These are phyloP conservation scores for Myrmecophaga tridactyla DNA, from an alignment of 2,113 vertebrate genomes.

Conservation along the genomic window DNA sequence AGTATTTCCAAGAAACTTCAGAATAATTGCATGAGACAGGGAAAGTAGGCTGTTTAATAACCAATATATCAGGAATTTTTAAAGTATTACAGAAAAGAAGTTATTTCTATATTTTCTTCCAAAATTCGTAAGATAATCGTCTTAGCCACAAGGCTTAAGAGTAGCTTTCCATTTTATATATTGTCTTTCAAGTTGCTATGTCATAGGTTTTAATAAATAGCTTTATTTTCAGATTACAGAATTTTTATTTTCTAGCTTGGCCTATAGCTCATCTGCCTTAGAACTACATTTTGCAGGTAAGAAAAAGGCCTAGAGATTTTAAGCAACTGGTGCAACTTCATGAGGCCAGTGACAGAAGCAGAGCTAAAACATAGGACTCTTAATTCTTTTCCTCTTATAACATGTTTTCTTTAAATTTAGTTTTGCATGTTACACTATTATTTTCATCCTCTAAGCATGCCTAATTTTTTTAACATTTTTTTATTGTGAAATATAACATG, in stretches of 20 bases:
- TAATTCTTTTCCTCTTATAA: background rate
- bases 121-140: constrained; percentile 20
- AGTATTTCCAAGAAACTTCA: background rate
- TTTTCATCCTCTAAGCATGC: background rate
- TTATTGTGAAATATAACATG: no score
- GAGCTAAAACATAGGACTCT: background rate
- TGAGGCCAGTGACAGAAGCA: background rate
- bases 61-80: background rate
- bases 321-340: background rate
- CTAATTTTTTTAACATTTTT: no score
- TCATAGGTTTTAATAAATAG: background rate
- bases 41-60: background rate
- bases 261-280: background rate
- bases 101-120: background rate
- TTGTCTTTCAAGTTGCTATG: constrained; percentile 6
- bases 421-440: background rate
- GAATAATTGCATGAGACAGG: background rate
- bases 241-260: background rate
- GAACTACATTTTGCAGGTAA: background rate
- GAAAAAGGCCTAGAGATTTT: background rate
- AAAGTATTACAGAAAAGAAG: background rate
- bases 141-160: background rate
- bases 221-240: background rate
- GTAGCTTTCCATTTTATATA: background rate
- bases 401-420: background rate